Conservation (phyloP, 2,888 invertebrate species). For the Laothoe populi region DNA sequence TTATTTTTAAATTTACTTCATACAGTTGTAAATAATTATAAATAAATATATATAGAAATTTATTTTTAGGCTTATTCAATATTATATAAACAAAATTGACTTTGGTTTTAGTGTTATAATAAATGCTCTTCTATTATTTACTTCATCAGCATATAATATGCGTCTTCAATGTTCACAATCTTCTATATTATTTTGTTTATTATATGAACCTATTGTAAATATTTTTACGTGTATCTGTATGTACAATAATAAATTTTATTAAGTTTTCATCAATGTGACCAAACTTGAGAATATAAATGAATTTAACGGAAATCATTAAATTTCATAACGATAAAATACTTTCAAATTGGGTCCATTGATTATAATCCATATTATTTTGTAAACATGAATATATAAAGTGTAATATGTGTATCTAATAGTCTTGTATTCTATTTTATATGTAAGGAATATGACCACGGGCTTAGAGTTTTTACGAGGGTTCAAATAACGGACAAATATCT, state of each 20-base stretch:
- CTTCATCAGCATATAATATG: background rate
- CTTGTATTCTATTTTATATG: background rate
- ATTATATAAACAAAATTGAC: background rate
- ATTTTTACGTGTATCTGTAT: background rate
- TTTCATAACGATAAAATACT: conserved; percentile 3
- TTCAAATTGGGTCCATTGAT: conserved; percentile 21
- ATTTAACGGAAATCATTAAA: background rate
- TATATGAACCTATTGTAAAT: background rate
- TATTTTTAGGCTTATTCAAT: background rate
- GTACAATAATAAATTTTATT: background rate
- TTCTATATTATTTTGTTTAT: background rate
- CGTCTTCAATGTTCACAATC: background rate
- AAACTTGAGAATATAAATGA: conserved; percentile 10
- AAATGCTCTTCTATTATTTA: background rate
- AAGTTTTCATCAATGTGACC: conserved; percentile 12
- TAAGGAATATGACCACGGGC: background rate
- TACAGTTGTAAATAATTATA: conserved; percentile 9
- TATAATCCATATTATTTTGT: background rate
- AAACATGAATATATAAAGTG: background rate
- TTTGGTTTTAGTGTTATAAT: background rate
- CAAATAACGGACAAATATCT: no score
- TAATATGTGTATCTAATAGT: background rate
- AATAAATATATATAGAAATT: background rate
- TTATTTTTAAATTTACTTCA: background rate
- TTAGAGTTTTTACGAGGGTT: no score